Evolutionary conservation across 2,797 vertebrate species (phyloP).

Genomic region (Takifugu ocellatus): DNA sequence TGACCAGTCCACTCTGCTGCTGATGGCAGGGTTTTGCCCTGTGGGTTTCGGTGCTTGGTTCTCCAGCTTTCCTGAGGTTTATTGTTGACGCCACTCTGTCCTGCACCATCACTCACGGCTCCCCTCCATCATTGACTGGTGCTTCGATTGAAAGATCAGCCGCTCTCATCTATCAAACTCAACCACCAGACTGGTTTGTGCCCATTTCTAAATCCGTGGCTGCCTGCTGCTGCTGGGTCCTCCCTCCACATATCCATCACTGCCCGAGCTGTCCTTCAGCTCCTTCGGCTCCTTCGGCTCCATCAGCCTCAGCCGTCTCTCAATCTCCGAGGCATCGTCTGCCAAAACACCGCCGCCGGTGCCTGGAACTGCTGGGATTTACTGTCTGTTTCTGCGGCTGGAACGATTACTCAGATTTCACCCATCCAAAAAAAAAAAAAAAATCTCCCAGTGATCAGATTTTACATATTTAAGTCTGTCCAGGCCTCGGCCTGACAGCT

Average conservation of each 20-base stretch:
- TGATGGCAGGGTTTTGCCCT: too few relatives aligned
- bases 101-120: too few relatives aligned
- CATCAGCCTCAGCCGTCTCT: background rate
- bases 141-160: background rate
- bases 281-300: background rate
- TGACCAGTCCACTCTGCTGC: too few relatives aligned
- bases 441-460: too few relatives aligned
- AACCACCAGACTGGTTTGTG: background rate
- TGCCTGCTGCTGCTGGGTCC: background rate
- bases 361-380: background rate
- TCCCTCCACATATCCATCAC: background rate
- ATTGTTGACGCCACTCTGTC: too few relatives aligned
- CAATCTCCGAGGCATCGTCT: background rate
- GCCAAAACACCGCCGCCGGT: background rate
- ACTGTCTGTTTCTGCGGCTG: background rate
- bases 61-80: too few relatives aligned
- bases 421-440: too few relatives aligned
- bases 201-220: background rate
- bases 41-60: too few relatives aligned
- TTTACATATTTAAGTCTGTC: too few relatives aligned
- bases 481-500: too few relatives aligned
- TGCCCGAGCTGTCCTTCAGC: background rate
- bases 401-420: too few relatives aligned
- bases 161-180: background rate
- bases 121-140: background rate